These are phyloP conservation scores for Diplodus puntazzo DNA, from an alignment of 2,797 vertebrate genomes.

Conservation along the genomic window DNA sequence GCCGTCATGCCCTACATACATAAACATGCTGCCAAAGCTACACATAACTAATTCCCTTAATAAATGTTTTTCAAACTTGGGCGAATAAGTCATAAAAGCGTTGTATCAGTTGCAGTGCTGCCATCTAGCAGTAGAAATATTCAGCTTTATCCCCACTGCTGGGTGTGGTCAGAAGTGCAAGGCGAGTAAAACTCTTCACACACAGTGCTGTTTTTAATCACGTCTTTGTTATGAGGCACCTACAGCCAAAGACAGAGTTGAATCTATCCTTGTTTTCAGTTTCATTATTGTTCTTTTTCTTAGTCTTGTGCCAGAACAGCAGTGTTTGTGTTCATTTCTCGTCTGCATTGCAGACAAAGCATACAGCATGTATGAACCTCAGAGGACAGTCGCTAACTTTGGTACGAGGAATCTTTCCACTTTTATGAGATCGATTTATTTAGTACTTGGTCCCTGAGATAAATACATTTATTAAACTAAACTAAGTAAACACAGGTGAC, in stretches of 20 bases:
- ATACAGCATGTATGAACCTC: background rate
- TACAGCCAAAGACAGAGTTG: background rate
- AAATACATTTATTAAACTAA: no score
- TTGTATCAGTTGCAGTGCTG: background rate
- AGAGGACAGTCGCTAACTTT: background rate
- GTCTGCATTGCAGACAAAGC: background rate
- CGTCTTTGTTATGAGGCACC: background rate
- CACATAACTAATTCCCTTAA: background rate
- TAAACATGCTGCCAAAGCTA: background rate
- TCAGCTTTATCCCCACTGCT: background rate
- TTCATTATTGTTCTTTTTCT: background rate
- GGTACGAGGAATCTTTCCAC: no score
- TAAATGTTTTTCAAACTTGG: no score
- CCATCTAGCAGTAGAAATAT: constrained; percentile 19
- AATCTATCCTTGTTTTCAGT: background rate
- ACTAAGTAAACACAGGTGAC: background rate
- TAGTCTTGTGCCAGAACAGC: background rate
- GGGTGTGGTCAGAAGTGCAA: background rate
- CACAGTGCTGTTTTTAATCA: background rate
- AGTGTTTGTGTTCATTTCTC: background rate
- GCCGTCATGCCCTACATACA: background rate
- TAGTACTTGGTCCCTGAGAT: no score
- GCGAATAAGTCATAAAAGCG: background rate
- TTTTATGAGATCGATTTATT: no score
- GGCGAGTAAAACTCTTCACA: background rate